Base-by-base conservation (phyloP, 2,113 vertebrate species). In the Murina feae region DNA sequence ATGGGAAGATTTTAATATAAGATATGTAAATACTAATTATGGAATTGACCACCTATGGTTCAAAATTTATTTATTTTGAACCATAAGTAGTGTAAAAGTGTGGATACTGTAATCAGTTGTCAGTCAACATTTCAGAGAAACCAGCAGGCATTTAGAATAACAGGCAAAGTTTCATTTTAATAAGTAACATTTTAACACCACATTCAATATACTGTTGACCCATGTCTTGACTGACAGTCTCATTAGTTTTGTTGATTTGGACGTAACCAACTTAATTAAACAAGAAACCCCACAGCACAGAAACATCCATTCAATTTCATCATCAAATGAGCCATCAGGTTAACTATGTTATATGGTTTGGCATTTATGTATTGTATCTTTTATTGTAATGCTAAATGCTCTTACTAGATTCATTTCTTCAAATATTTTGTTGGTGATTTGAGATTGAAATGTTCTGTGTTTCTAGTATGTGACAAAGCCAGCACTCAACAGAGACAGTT, bases 241-340 rank as follows among this genome's bases (percentile, higher is more conserved):
- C 28, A 88, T 63, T 83, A 69, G 53, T 69, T 84, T 65, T 74
- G 5, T 65, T 69, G 37, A 79, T 87, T 84, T 83, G 18, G 35
- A 90, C 23, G 68, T 72, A 86, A 60, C 20, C 75, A 90, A 84
- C 63, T 75, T 69, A 23, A 84, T 49, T 88, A 71, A 90, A 75
- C 17, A 85, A 86, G 51, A 89, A 55, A 55, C 7, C 18, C 21
- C 58, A 79, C 21, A 83, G 65, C 4, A 96, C 2, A 17, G 63
- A 76, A 81, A 20, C 20, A 66, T 47, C 60, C 42, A 76, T 76
- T 89, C 89, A 90, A 91, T 13, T 42, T 80, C 78, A 88, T 10
- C 51, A n/a, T 90, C 72, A 87, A 87, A 80, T 85, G 66, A 85
- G 58, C 37, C 42, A 90, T 13, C 21, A 79, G 81, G 80, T 93